phyloP scores from a whole-genome alignment of 2,888 invertebrate species.

The Nomada fabriciana region DNA sequence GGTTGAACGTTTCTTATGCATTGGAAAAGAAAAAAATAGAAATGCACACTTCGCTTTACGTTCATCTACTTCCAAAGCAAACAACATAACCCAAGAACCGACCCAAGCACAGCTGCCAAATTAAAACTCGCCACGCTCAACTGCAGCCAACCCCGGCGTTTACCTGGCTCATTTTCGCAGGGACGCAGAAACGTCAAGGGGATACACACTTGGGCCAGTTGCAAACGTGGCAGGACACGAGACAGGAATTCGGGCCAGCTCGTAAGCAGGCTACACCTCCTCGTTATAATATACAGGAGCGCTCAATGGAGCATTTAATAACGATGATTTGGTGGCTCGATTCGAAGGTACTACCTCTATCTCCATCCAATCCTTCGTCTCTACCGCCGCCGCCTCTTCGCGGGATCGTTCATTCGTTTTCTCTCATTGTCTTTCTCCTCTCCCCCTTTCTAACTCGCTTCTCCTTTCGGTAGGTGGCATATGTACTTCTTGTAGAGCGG shows the following conservation, averaged over 20 bases:
- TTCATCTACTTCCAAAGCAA: no score
- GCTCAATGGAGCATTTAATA: slow-evolving; percentile 72
- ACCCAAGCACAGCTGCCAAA: no score
- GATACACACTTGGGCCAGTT: neutral
- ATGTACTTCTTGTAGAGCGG: slow-evolving; percentile 78
- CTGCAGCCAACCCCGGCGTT: neutral
- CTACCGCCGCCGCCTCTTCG: neutral
- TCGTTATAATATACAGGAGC: slow-evolving; percentile 58
- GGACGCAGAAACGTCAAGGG: slow-evolving; percentile 1
- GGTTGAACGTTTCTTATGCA: neutral
- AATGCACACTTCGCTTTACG: no score
- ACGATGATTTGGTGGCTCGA: slow-evolving; percentile 67
- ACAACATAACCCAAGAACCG: no score
- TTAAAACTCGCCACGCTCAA: neutral
- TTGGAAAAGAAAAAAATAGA: neutral
- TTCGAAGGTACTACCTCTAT: slow-evolving; percentile 38
- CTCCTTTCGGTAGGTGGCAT: slow-evolving; percentile 77
- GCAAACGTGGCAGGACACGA: slow-evolving; percentile 25
- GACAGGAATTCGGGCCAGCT: slow-evolving; percentile 54
- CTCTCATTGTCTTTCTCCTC: slow-evolving; percentile 44
- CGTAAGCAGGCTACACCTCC: slow-evolving; percentile 15
- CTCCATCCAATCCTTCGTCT: slow-evolving; percentile 25
- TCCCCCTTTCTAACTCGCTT: slow-evolving; percentile 51
- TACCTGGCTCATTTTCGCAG: slow-evolving; percentile 19
- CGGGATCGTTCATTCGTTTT: slow-evolving; percentile 35